Evolutionary conservation across 2,797 vertebrate genomes (phyloP).

Genomic region (Scarus forsteni): DNA sequence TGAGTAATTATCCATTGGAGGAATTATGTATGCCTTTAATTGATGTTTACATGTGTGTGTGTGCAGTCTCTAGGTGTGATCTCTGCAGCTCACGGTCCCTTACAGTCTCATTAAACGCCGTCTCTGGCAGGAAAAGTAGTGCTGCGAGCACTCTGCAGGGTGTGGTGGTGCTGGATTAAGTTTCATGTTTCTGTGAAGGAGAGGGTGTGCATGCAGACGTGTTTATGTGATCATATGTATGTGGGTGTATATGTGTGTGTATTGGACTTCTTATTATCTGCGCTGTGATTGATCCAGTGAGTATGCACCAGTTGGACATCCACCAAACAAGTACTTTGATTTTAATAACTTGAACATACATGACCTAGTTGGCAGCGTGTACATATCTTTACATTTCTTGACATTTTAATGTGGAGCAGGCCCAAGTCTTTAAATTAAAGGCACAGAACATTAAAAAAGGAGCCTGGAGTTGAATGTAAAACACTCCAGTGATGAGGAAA

Average conservation of each 20-base stretch:
- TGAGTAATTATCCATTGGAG: conserved; percentile 35
- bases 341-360: conserved; percentile 45
- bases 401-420: conserved; percentile 10
- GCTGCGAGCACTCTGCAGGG: conserved; percentile 60
- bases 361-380: conserved; percentile 22
- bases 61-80: conserved; percentile 26
- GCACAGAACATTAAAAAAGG: conserved; percentile 8
- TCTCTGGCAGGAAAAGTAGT: conserved; percentile 50
- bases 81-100: conserved; percentile 45
- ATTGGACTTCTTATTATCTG: conserved; percentile 40
- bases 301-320: conserved; percentile 40
- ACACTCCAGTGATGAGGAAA: conserved; percentile 12
- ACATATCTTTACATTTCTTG: not conserved
- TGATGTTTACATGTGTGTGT: conserved; percentile 37
- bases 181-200: conserved; percentile 53
- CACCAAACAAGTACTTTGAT: conserved; percentile 45
- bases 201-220: conserved; percentile 1
- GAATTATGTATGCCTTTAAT: conserved; percentile 41
- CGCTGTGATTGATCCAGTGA: conserved; percentile 52
- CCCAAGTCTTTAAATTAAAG: conserved; percentile 35
- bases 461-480: conserved; percentile 21
- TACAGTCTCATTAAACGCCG: conserved; percentile 68
- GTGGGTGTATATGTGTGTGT: not conserved
- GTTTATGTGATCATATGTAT: conserved; percentile 1
- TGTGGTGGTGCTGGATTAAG: conserved; percentile 65